Evolutionary conservation across 1,140 invertebrate species (phyloP).

Genomic region (Armadillidium nasatum): DNA sequence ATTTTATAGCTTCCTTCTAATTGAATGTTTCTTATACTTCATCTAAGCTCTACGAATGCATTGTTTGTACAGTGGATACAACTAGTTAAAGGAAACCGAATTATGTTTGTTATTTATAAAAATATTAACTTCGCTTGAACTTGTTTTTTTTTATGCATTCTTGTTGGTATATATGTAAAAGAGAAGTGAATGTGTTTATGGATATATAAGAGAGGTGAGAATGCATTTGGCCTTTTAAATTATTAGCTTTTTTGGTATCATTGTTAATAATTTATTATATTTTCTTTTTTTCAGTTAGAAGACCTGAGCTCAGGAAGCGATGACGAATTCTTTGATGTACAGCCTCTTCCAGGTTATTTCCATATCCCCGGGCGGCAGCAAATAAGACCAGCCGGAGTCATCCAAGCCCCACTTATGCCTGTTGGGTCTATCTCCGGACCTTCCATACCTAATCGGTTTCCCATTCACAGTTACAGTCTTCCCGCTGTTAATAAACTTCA

Average conservation of each 20-base stretch:
- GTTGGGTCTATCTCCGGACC: neutral
- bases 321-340: conserved; percentile 44
- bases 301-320: conserved; percentile 44
- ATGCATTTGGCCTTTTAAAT: neutral
- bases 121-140: no score
- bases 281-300: conserved; percentile 34
- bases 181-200: no score
- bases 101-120: no score
- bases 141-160: no score
- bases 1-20: no score
- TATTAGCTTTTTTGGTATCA: neutral
- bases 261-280: conserved; percentile 4
- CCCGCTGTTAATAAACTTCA: conserved; percentile 32
- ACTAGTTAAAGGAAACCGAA: no score
- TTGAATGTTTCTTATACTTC: no score
- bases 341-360: conserved; percentile 30
- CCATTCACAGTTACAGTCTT: conserved; percentile 34
- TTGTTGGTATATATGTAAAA: no score
- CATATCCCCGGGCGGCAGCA: conserved; percentile 9
- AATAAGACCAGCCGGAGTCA: neutral
- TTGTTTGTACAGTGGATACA: no score
- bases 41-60: no score
- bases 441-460: conserved; percentile 18
- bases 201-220: no score
- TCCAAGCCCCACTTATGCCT: neutral